Percentiles rank a stretch among this genome's conserved stretches.
Conservation (phyloP, 2,888 invertebrate genomes). For the Nemoura dubitans region DNA sequence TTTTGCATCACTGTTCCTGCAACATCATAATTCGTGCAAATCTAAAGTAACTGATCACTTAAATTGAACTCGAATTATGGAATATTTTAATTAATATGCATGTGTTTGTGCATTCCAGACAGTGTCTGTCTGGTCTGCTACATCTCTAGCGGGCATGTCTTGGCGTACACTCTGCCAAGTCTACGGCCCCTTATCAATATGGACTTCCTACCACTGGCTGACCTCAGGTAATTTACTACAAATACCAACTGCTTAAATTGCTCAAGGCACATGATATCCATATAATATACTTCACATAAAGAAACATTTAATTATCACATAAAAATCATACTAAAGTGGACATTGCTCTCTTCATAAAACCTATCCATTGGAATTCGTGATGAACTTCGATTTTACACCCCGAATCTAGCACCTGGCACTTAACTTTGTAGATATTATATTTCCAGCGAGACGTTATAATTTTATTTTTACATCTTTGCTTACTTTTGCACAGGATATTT, state of each 20-base stretch:
- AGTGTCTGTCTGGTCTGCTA: constrained; percentile 95
- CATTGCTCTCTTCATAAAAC: not conserved
- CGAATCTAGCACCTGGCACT: not conserved
- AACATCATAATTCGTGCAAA: too few relatives aligned
- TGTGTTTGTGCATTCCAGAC: constrained; percentile 68
- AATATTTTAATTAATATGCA: too few relatives aligned
- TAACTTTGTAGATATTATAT: not conserved
- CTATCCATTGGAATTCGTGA: not conserved
- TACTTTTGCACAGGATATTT: not conserved
- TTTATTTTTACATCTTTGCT: not conserved
- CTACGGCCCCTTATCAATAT: constrained; percentile 91
- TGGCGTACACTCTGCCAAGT: constrained; percentile 95
- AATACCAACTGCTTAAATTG: not conserved
- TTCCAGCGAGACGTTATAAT: not conserved
- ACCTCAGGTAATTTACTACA: constrained; percentile 79
- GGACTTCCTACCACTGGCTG: constrained; percentile 92
- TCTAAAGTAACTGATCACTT: too few relatives aligned
- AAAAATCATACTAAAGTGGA: not conserved
- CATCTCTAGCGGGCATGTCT: constrained; percentile 92
- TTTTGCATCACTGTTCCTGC: too few relatives aligned
- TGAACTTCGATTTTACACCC: constrained; percentile 5
- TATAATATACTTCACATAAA: not conserved
- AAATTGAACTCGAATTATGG: too few relatives aligned
- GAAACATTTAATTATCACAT: not conserved
- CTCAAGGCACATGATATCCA: not conserved